Conservation (phyloP, 92 coral and sea anemone genomes). For the Paragorgia papillata region DNA sequence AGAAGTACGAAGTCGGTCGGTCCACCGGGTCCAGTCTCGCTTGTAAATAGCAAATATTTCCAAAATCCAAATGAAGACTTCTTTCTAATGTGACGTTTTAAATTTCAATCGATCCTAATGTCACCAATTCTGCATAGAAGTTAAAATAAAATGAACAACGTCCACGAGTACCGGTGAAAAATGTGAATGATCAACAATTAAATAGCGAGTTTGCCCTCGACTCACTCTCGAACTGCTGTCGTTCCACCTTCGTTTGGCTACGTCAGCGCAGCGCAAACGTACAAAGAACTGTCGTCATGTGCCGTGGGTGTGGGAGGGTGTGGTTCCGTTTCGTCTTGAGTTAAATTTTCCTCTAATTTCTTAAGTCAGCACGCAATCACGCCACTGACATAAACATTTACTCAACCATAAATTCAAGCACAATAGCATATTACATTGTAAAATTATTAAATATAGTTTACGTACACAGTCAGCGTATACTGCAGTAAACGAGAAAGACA, state of each 20-base stretch:
- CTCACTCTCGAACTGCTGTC: constrained; percentile 3
- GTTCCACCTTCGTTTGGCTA: constrained; percentile 17
- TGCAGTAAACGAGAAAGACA: too few relatives aligned
- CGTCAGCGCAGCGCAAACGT: not conserved
- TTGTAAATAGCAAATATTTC: too few relatives aligned
- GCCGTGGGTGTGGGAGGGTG: not conserved
- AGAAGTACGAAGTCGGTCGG: too few relatives aligned
- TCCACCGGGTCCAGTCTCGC: too few relatives aligned
- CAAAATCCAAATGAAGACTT: not conserved
- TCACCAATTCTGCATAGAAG: not conserved
- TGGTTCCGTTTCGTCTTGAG: not conserved
- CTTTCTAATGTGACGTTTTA: not conserved
- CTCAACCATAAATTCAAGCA: too few relatives aligned
- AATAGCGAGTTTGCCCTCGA: not conserved
- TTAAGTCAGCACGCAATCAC: too few relatives aligned
- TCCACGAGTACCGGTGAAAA: not conserved
- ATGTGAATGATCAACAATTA: not conserved
- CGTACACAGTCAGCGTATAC: too few relatives aligned
- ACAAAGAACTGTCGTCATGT: not conserved
- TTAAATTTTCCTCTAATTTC: too few relatives aligned
- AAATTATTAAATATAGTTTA: too few relatives aligned
- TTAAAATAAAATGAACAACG: constrained; percentile 39
- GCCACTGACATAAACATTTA: too few relatives aligned
- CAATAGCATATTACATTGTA: too few relatives aligned
- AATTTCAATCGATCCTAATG: not conserved